Percentiles rank a stretch among this genome's conserved stretches.
These are phyloP conservation scores for Abrostola tripartita DNA, from an alignment of 2,888 invertebrate species.

Conservation along the genomic window DNA sequence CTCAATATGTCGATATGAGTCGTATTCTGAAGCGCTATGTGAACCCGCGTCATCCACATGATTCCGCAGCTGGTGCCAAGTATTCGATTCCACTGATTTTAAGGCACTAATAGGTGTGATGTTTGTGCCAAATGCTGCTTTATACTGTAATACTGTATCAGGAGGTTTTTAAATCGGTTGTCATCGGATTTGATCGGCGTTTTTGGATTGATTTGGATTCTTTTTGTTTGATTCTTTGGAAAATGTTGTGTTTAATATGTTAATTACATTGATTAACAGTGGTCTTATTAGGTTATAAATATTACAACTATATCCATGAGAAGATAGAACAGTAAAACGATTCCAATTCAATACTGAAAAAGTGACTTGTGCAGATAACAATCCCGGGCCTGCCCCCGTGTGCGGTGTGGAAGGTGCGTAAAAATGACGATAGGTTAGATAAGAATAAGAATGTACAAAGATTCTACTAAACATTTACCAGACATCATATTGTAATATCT, in stretches of 20 bases:
- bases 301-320: too few species aligned
- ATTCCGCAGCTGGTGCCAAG: slow-evolving; percentile 28
- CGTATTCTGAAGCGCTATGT: slow-evolving; percentile 13
- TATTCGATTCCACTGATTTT: slow-evolving; percentile 34
- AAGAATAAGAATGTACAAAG: too few species aligned
- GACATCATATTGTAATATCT: too few species aligned
- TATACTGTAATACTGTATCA: slow-evolving; percentile 9
- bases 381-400: too few species aligned
- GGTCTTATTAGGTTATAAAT: too few species aligned
- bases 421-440: too few species aligned
- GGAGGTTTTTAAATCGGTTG: slow-evolving; percentile 6
- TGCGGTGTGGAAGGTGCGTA: too few species aligned
- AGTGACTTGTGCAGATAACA: too few species aligned
- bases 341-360: too few species aligned
- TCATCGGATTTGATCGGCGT: not conserved
- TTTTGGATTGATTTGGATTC: not conserved
- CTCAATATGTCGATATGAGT: not conserved
- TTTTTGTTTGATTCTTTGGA: not conserved
- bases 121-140: slow-evolving; percentile 40
- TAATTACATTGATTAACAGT: not conserved
- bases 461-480: too few species aligned
- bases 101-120: slow-evolving; percentile 18
- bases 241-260: not conserved
- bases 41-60: slow-evolving; percentile 33
- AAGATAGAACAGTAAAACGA: too few species aligned